Evolutionary conservation across 2,888 invertebrate genomes (phyloP).

Genomic region (Muscina levida): DNA sequence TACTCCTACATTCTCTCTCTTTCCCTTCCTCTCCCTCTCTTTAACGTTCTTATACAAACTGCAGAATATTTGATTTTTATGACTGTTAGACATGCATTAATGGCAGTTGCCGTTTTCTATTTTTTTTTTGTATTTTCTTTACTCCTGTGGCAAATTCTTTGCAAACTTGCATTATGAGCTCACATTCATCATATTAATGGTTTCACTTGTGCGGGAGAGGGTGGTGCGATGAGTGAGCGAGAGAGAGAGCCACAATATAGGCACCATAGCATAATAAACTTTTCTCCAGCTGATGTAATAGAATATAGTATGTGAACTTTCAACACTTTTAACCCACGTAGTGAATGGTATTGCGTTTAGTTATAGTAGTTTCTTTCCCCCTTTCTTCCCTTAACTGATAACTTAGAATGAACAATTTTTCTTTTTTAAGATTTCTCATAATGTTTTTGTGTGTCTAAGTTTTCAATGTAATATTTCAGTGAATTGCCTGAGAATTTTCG

Average conservation of each 20-base stretch:
- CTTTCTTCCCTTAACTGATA: background rate
- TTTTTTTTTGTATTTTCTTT: background rate
- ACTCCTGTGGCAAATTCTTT: background rate
- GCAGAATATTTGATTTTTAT: conserved; percentile 44
- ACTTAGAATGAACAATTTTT: conserved; percentile 6
- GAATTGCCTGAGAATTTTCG: background rate
- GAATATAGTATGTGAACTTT: background rate
- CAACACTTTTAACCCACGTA: background rate
- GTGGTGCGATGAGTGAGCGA: background rate
- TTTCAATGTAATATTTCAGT: conserved; percentile 14
- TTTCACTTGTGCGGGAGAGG: background rate
- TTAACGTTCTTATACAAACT: conserved; percentile 25
- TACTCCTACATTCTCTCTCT: no score
- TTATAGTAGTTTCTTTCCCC: no score
- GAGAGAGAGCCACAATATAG: no score
- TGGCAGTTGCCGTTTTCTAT: conserved; percentile 31
- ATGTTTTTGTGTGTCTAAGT: conserved; percentile 5
- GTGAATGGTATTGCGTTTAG: no score
- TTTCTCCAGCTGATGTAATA: background rate
- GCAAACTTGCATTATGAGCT: conserved; percentile 4
- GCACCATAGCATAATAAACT: no score
- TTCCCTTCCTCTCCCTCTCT: background rate
- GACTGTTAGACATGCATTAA: conserved; percentile 42
- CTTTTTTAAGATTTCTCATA: conserved; percentile 28
- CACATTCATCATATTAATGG: conserved; percentile 25